Evolutionary conservation across 2,797 vertebrate genomes (phyloP), one percentile per base, ranked within the genome.

Genomic region (Phaenicophaeus curvirostris): DNA sequence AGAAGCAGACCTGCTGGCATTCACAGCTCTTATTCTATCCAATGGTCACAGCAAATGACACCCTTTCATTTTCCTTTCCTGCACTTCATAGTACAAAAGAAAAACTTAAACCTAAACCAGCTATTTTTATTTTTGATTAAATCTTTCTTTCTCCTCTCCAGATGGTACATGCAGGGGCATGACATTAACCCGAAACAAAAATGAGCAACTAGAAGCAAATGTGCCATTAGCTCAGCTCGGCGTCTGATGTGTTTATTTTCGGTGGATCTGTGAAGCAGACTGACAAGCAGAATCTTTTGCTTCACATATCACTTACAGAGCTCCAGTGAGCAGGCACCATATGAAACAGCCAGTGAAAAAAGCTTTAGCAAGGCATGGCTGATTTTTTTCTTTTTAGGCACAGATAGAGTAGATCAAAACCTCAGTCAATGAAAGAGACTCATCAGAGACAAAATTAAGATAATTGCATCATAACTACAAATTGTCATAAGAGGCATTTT

Each of bases 201-300:
- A 96, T 50, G 93, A 97, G 92, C 94, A 95, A 96, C 95, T 71
- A 95, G 87, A 89, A 97, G 91, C 72, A 90, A 97, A 91, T 87
- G 50, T 94, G 93, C 86, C 83, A 95, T 94, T 92, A 97, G 76
- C 89, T 65, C 87, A 94, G 83, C 94, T 95, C 79, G 3, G 2
- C 50, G 61, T 92, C 95, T 96, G 94, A 95, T 96, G 89, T 96
- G 95, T 96, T 96, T 97, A 91, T 98, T 97, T 98, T 95, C 95
- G 89, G 90, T 41, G 65, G 62, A 84, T 93, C 93, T 96, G 96
- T 85, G 96, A 97, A 95, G 85, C 80, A 85, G 87, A 50, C 89
- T 87, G 94, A 97, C 76, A 95, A 95, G 75, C 85, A 82, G 92
- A 92, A 92, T 96, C 80, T 89, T 90, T 94, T 83, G 44, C 87